These are phyloP conservation scores for Tuta absoluta DNA, from an alignment of 2,888 invertebrate species.

Conservation along the genomic window DNA sequence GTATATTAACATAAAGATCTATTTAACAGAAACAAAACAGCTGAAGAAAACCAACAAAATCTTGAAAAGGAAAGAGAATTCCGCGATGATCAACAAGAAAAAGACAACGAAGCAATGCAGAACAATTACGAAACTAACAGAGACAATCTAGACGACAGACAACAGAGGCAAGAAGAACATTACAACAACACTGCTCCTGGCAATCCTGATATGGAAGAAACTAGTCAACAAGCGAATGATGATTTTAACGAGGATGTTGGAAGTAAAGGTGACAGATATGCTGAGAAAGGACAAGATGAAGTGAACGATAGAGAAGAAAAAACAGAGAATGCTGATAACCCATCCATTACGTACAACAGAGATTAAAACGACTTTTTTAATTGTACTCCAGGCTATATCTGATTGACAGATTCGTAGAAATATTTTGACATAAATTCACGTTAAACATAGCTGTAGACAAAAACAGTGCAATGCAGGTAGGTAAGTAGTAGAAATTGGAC, in stretches of 20 bases:
- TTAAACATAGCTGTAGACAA: no score
- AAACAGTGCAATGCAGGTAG: no score
- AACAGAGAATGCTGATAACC: conserved; percentile 44
- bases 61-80: conserved; percentile 47
- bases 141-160: conserved; percentile 41
- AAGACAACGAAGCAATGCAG: conserved; percentile 43
- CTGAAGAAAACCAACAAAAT: conserved; percentile 42
- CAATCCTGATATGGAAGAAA: conserved; percentile 29
- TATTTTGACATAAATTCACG: no score
- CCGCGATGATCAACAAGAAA: conserved; percentile 42
- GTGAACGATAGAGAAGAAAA: conserved; percentile 40
- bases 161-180: conserved; percentile 43
- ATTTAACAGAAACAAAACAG: conserved; percentile 36
- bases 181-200: conserved; percentile 35
- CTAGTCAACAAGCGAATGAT: conserved; percentile 33
- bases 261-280: conserved; percentile 44
- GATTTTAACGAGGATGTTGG: conserved; percentile 33
- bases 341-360: conserved; percentile 44
- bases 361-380: conserved; percentile 29
- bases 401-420: no score
- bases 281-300: conserved; percentile 42
- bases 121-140: conserved; percentile 44
- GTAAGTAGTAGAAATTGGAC: no score
- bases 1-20: background rate
- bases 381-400: no score